A percentile compares a stretch with the other conserved stretches of the same genome.
phyloP scores from a whole-genome alignment of 2,888 invertebrate species.

The Corythucha ciliata region DNA sequence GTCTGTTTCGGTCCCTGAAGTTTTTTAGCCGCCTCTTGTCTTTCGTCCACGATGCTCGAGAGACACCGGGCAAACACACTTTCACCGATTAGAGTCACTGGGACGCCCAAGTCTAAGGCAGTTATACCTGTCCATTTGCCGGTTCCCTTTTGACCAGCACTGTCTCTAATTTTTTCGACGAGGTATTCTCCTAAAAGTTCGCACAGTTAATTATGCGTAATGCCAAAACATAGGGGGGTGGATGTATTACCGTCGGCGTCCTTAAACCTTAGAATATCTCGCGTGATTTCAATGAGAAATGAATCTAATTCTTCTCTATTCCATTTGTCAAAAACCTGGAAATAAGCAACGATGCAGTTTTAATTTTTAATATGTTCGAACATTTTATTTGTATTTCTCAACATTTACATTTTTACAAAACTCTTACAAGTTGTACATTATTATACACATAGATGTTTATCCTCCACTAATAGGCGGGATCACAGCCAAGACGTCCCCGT shows the following conservation, averaged over 20 bases:
- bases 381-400: too few species aligned
- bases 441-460: too few species aligned
- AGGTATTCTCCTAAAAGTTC: constrained; percentile 11
- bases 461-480: too few species aligned
- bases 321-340: constrained; percentile 76
- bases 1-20: constrained; percentile 57
- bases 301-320: constrained; percentile 92
- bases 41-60: constrained; percentile 81
- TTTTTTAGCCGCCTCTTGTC: constrained; percentile 68
- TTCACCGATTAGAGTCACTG: constrained; percentile 96
- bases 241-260: constrained; percentile 58
- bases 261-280: constrained; percentile 84
- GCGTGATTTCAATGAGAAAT: constrained; percentile 94
- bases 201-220: not conserved
- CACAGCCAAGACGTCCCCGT: too few species aligned
- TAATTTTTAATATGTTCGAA: too few species aligned
- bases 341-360: constrained; percentile 8
- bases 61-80: constrained; percentile 85
- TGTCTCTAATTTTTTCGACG: constrained; percentile 85
- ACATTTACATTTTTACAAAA: too few species aligned
- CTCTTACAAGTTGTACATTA: too few species aligned
- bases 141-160: constrained; percentile 97
- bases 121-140: constrained; percentile 99
- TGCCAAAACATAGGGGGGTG: not conserved
- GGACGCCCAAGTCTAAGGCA: constrained; percentile 89